Evolutionary conservation across 2,113 vertebrate genomes (phyloP).

Genomic region (Psammodynastes pulverulentus): DNA sequence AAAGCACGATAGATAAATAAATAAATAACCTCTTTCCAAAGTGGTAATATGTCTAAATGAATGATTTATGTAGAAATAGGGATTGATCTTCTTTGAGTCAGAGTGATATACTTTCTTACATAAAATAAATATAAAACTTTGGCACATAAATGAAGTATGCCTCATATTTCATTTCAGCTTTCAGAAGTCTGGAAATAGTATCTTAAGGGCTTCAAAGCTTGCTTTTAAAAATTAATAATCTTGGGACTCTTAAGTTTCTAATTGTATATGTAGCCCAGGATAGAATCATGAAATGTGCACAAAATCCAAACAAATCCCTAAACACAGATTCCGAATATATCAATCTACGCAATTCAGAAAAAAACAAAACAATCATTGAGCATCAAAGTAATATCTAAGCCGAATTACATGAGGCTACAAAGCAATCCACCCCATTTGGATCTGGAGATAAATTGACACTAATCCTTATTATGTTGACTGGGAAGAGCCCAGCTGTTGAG

Average conservation of each 20-base stretch:
- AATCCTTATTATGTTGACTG: background rate
- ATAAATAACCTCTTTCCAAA: background rate
- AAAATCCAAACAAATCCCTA: background rate
- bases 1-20: background rate
- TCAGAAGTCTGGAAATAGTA: background rate
- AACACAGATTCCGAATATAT: background rate
- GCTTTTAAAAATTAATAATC: background rate
- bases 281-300: background rate
- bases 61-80: background rate
- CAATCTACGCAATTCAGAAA: background rate
- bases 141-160: background rate
- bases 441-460: background rate
- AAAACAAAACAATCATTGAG: background rate
- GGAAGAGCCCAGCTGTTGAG: background rate
- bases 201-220: background rate
- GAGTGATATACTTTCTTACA: background rate
- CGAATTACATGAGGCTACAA: background rate
- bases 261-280: background rate
- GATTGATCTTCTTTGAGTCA: background rate
- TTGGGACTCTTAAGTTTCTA: background rate
- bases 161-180: background rate
- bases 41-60: background rate
- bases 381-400: background rate
- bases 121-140: background rate
- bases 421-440: background rate